Evolutionary conservation across 2,113 vertebrate genomes (phyloP).

Genomic region (Pseudois nayaur): DNA sequence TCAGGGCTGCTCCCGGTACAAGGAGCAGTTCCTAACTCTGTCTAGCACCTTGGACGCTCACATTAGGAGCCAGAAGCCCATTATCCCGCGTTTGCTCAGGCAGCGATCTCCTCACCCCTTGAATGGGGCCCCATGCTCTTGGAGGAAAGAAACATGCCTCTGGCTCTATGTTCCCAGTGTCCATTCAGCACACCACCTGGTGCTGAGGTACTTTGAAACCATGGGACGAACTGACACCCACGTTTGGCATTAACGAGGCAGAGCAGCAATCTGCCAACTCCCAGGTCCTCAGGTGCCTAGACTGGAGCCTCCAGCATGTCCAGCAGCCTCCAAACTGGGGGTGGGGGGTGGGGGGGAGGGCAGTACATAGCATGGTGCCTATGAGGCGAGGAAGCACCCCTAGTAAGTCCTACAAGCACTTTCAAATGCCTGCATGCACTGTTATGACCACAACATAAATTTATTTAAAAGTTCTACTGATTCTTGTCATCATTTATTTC

Average conservation of each 20-base stretch:
- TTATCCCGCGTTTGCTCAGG: fast-evolving
- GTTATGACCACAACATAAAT: not conserved
- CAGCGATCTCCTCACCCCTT: not conserved
- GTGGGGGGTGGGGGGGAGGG: not conserved
- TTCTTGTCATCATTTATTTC: not conserved
- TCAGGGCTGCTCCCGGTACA: not conserved
- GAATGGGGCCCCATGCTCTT: not conserved
- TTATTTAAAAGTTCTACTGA: not conserved
- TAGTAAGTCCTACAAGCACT: not conserved
- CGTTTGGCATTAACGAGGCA: not conserved
- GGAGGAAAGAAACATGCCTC: not conserved
- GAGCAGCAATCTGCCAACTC: not conserved
- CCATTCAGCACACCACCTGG: not conserved
- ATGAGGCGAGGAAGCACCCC: not conserved
- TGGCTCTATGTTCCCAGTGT: not conserved
- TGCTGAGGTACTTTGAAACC: not conserved
- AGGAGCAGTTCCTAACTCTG: not conserved
- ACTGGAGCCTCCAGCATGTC: not conserved
- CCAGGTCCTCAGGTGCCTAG: not conserved
- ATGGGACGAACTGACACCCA: not conserved
- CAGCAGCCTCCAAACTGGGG: not conserved
- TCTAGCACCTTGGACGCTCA: not conserved
- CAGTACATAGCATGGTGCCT: not conserved
- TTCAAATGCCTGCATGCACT: not conserved
- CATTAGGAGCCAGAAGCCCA: not conserved